These are phyloP conservation scores for Aphaenogaster rudis DNA, from an alignment of 1,140 invertebrate species.

Conservation along the genomic window DNA sequence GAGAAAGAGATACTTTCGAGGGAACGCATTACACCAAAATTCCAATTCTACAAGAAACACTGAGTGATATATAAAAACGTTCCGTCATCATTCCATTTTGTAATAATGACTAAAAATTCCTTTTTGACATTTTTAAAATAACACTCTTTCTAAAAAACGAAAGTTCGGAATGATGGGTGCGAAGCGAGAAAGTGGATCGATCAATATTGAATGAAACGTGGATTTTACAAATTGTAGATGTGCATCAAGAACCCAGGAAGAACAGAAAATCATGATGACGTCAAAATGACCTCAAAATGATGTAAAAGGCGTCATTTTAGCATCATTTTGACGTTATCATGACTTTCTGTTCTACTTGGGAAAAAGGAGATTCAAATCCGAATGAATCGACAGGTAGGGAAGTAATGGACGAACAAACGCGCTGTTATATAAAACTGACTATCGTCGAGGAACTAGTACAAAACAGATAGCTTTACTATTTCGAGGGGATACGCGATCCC, in stretches of 20 bases:
- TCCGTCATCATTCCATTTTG: conserved; percentile 32
- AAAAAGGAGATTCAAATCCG: neutral
- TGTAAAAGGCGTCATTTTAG: too few species aligned
- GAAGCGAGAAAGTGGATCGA: neutral
- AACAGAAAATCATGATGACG: too few species aligned
- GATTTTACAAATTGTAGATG: neutral
- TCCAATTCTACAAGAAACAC: neutral
- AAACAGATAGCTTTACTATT: conserved; percentile 67
- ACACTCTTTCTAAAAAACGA: neutral
- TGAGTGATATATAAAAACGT: neutral
- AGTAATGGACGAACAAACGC: neutral
- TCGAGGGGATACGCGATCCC: neutral
- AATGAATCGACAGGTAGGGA: conserved; percentile 17
- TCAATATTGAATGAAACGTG: neutral
- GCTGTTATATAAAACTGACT: neutral
- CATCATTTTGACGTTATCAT: too few species aligned
- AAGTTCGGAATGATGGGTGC: neutral
- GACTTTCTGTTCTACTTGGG: too few species aligned
- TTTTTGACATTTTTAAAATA: neutral
- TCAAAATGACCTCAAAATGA: too few species aligned
- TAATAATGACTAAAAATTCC: neutral
- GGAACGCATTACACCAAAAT: neutral
- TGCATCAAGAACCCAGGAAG: neutral
- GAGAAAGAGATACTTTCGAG: neutral
- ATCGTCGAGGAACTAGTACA: conserved; percentile 61